phyloP scores from a whole-genome alignment of 2,113 vertebrate species.

The Mola mola region DNA sequence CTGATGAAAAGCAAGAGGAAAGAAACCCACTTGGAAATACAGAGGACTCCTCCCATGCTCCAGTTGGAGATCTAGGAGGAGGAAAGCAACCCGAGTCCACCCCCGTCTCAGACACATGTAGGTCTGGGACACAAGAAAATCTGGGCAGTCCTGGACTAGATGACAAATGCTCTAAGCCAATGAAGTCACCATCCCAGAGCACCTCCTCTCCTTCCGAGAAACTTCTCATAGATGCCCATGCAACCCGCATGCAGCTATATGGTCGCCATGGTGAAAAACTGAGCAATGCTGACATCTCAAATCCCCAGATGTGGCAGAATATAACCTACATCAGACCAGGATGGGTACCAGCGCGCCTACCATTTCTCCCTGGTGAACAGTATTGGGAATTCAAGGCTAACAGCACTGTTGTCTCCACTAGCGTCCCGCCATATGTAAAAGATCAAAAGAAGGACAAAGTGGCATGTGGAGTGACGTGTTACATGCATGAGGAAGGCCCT shows the following conservation, averaged over 20 bases:
- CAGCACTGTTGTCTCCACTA: neutral
- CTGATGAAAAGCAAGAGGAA: too few relatives aligned
- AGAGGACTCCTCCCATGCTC: neutral
- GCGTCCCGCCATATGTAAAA: neutral
- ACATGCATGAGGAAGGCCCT: neutral
- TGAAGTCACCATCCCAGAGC: neutral
- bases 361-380: neutral
- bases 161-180: neutral
- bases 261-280: neutral
- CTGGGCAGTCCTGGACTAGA: neutral
- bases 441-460: neutral
- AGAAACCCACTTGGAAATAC: neutral
- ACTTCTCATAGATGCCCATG: neutral
- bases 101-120: neutral
- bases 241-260: conserved; percentile 1
- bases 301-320: neutral
- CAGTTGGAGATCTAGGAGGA: neutral
- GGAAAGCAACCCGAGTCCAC: neutral
- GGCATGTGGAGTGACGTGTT: neutral
- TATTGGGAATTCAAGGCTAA: conserved; percentile 3
- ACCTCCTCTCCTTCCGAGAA: neutral
- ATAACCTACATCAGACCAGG: neutral
- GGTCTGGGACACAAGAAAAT: neutral
- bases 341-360: neutral
- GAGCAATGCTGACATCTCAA: neutral